Base-by-base conservation (phyloP, 2,113 vertebrate species). In the Callipepla squamata region DNA sequence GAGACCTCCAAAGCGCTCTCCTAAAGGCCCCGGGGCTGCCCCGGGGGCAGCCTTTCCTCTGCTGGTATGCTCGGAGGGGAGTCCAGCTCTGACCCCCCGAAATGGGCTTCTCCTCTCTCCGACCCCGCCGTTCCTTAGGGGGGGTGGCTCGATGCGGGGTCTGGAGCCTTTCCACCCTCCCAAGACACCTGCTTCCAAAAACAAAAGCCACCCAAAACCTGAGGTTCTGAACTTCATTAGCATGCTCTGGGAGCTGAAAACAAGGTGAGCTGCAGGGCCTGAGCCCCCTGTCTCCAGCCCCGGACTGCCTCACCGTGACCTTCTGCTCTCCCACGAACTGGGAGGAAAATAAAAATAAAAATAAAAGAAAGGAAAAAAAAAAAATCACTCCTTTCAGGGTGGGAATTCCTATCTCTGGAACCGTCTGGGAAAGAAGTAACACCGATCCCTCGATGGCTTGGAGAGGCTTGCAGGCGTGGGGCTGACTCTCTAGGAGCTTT, bases 141-240 rank as follows among this genome's bases (percentile, higher is more conserved):
- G 26, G 63, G 25, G 17, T 1, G 17, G 18, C 19, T n/a, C n/a
- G 47, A 13, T 38, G 55, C 53, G 80, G 7, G 68, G 48, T n/a
- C 78, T 79, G 36, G 13, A 20, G 30, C 7, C 34, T 80, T 83
- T 36, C 79, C 45, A 42, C 8, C 32, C 26, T 18, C n/a, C 16
- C 32, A 21, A 73, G 80, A 28, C 96, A 97, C 96, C 95, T 97
- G 97, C 79, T 96, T 96, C 69, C 89, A 83, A 69, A 95, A 69
- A 82, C 94, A 45, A 83, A 69, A 95, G 67, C 81, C 95, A 45
- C 3, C 7, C 51, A 34, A 74, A 85, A 84, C 10, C 30, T 53
- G 58, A 1, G 8, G 23, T 18, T 57, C 57, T 6, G 11, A 67
- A 40, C 34, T 85, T 83, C 30, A 2, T 13, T 26, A 85, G 30